Conservation (phyloP, 1,140 invertebrate genomes). For the Dinothrombium tinctorium region DNA sequence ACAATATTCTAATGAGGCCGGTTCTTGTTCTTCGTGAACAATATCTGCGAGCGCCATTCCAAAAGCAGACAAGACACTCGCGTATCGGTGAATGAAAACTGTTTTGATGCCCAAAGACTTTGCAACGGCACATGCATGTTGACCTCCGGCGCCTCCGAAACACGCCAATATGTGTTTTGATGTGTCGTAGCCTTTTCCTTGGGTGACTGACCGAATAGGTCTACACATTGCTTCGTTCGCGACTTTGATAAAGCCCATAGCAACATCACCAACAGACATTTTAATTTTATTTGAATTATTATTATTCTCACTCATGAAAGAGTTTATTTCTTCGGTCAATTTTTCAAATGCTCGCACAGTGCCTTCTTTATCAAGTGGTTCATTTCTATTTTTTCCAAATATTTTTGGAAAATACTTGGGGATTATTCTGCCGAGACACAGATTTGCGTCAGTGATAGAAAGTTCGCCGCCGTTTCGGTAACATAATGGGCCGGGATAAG, state of each 20-base stretch:
- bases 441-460: slow-evolving; percentile 83
- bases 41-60: slow-evolving; percentile 96
- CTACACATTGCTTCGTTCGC: slow-evolving; percentile 98
- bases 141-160: slow-evolving; percentile 94
- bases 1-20: slow-evolving; percentile 23
- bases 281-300: slow-evolving; percentile 14
- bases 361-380: slow-evolving; percentile 52
- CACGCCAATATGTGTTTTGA: slow-evolving; percentile 72
- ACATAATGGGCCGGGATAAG: slow-evolving; percentile 8
- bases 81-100: slow-evolving; percentile 75
- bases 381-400: slow-evolving; percentile 72
- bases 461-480: slow-evolving; percentile 35
- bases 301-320: not conserved
- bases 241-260: slow-evolving; percentile 85
- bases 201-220: slow-evolving; percentile 65
- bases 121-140: slow-evolving; percentile 94
- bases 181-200: slow-evolving; percentile 86
- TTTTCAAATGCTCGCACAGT: slow-evolving; percentile 40
- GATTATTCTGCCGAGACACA: slow-evolving; percentile 62
- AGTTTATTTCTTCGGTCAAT: slow-evolving; percentile 39
- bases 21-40: slow-evolving; percentile 77
- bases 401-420: slow-evolving; percentile 95
- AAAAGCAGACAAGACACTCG: slow-evolving; percentile 88
- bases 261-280: slow-evolving; percentile 65
- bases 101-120: slow-evolving; percentile 57